Evolutionary conservation across 2,888 invertebrate genomes (phyloP).

Genomic region (Tetheella fluctuosa): DNA sequence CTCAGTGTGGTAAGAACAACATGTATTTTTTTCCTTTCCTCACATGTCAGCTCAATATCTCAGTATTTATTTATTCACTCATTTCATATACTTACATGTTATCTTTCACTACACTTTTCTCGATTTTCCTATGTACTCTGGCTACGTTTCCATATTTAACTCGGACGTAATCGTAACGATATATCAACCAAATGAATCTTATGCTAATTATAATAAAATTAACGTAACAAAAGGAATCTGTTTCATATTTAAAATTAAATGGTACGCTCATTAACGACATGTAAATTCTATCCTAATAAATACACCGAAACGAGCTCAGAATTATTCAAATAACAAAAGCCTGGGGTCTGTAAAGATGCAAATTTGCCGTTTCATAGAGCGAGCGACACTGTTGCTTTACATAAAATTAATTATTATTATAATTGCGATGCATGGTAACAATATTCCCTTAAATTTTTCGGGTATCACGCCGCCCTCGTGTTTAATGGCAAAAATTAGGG

Average conservation of each 20-base stretch:
- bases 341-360: slow-evolving; percentile 1
- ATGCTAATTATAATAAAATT: not conserved
- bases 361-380: not conserved
- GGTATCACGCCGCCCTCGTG: not conserved
- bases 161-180: too few relatives aligned
- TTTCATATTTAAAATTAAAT: not conserved
- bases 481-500: not conserved
- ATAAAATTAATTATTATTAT: slow-evolving; percentile 5
- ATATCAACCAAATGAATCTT: not conserved
- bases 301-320: not conserved
- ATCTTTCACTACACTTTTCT: too few relatives aligned
- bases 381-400: not conserved
- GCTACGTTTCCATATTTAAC: too few relatives aligned
- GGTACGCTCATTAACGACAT: not conserved
- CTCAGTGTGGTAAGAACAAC: too few relatives aligned
- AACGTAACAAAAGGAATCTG: not conserved
- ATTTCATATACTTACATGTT: too few relatives aligned
- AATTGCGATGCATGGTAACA: slow-evolving; percentile 1
- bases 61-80: too few relatives aligned
- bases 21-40: too few relatives aligned
- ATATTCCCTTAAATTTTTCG: not conserved
- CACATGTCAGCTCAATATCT: too few relatives aligned
- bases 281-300: not conserved
- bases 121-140: too few relatives aligned
- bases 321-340: slow-evolving; percentile 2